These are phyloP conservation scores for Caenorhabditis sp. DNA, from an alignment of 2,888 invertebrate species.

Conservation along the genomic window DNA sequence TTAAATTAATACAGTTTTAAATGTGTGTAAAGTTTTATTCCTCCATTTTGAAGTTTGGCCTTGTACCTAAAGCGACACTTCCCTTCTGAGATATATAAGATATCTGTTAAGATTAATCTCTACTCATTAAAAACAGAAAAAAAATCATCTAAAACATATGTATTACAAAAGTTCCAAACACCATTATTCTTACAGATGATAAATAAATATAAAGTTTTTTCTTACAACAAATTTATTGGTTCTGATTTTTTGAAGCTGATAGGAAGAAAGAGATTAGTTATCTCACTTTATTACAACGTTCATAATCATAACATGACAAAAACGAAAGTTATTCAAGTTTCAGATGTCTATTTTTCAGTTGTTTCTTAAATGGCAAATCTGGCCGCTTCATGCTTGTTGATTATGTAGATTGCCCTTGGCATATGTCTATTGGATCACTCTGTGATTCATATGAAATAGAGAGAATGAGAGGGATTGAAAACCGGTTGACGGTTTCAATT, in stretches of 20 bases:
- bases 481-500: constrained; percentile 50
- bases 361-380: background rate
- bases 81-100: too few species aligned
- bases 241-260: background rate
- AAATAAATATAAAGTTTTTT: background rate
- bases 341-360: constrained; percentile 9
- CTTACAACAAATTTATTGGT: constrained; percentile 14
- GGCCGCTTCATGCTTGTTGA: background rate
- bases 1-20: too few species aligned
- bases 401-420: constrained; percentile 6
- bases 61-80: too few species aligned
- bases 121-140: too few species aligned
- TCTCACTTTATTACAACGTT: background rate
- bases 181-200: background rate
- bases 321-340: constrained; percentile 40
- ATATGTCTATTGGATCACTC: constrained; percentile 30
- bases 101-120: too few species aligned
- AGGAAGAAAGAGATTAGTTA: constrained; percentile 17
- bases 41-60: too few species aligned
- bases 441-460: background rate
- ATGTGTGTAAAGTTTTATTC: too few species aligned
- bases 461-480: constrained; percentile 4
- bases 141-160: background rate
- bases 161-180: constrained; percentile 1
- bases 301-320: constrained; percentile 9